Percentiles rank a stretch among this genome's conserved stretches.
These are phyloP conservation scores for Aricia artaxerxes DNA, from an alignment of 2,888 invertebrate species.

Conservation along the genomic window DNA sequence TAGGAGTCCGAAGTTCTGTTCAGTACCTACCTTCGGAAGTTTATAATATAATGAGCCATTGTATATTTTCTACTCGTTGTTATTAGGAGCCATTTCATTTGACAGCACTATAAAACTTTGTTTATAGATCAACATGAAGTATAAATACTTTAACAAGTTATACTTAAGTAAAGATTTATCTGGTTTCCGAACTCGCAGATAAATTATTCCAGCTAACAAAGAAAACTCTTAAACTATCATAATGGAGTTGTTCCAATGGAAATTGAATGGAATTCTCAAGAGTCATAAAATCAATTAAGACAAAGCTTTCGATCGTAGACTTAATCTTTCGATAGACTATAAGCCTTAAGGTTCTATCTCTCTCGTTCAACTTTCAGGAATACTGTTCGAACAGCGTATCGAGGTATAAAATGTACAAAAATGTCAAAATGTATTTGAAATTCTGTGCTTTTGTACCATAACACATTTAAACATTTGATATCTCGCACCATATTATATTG, in stretches of 20 bases:
- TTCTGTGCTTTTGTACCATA: no score
- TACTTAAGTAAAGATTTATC: neutral
- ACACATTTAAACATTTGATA: no score
- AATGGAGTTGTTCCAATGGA: neutral
- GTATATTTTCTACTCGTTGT: no score
- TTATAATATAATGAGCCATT: no score
- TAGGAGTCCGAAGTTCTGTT: no score
- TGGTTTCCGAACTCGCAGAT: neutral
- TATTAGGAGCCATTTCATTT: neutral
- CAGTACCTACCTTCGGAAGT: no score
- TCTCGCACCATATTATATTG: no score
- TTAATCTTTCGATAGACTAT: neutral
- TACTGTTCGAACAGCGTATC: neutral
- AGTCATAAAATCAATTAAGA: conserved; percentile 19
- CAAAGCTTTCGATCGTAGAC: neutral
- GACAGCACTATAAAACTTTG: neutral
- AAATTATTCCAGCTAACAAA: neutral
- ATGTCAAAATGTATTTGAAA: no score
- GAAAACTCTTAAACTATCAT: neutral
- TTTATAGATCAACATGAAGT: neutral
- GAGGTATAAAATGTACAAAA: no score
- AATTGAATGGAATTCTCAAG: neutral
- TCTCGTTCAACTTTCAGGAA: neutral
- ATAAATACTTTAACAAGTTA: neutral
- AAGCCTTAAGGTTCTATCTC: neutral